phyloP scores from a whole-genome alignment of 2,888 invertebrate species.

The Myathropa florea region DNA sequence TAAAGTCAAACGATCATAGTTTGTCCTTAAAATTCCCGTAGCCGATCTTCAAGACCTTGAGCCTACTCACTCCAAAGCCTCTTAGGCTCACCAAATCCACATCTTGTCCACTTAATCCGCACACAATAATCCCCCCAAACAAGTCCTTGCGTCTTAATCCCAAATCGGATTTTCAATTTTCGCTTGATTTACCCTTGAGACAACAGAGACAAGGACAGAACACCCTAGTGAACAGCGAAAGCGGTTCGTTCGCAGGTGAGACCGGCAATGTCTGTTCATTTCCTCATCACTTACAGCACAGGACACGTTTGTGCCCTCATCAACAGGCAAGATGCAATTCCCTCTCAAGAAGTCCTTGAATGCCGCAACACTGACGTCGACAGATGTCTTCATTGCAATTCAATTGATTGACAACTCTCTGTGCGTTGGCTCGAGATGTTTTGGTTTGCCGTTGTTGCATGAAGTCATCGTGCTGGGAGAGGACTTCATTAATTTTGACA shows the following conservation, averaged over 20 bases:
- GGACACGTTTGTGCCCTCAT: background rate
- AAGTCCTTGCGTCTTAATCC: background rate
- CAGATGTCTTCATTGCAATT: constrained; percentile 48
- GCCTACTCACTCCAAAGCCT: background rate
- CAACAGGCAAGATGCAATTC: background rate
- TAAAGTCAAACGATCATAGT: too few relatives aligned
- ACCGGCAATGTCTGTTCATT: background rate
- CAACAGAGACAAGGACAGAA: background rate
- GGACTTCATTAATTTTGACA: constrained; percentile 53
- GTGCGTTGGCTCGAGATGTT: background rate
- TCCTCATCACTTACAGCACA: background rate
- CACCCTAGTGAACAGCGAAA: background rate
- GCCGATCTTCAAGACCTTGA: background rate
- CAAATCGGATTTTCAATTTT: background rate
- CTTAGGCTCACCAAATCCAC: background rate
- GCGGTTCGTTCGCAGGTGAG: background rate
- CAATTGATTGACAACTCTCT: constrained; percentile 39
- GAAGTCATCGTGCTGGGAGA: constrained; percentile 30
- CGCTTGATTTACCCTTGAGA: background rate
- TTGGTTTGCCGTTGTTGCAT: constrained; percentile 10
- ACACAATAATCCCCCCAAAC: background rate
- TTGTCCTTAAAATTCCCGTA: too few relatives aligned
- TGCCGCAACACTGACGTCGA: background rate
- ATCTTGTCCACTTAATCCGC: background rate
- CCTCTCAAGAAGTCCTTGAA: background rate